Evolutionary conservation across 2,797 vertebrate genomes (phyloP).

Genomic region (Vultur gryphus): DNA sequence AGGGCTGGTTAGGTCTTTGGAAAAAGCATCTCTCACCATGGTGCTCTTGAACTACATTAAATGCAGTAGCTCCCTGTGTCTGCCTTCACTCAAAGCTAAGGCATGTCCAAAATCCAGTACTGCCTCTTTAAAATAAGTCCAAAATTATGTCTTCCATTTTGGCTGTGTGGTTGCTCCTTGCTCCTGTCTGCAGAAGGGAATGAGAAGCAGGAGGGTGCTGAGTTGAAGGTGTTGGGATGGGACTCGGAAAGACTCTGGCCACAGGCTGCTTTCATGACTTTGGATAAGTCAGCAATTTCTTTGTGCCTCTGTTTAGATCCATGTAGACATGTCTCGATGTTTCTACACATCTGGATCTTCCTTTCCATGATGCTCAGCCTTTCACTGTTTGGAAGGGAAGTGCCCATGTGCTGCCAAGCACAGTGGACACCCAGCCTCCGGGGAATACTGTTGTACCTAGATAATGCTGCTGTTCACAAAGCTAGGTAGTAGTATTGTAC

Average conservation of each 20-base stretch:
- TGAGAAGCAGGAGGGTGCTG: not conserved
- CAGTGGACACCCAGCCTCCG: not conserved
- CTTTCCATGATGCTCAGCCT: not conserved
- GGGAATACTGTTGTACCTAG: not conserved
- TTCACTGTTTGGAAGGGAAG: not conserved
- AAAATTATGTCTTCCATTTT: not conserved
- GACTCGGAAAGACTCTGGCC: not conserved
- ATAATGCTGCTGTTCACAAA: not conserved
- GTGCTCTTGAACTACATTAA: not conserved
- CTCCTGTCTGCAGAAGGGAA: not conserved
- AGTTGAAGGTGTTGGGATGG: not conserved
- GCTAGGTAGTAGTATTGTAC: not conserved
- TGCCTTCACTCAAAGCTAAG: not conserved
- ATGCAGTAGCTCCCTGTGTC: not conserved
- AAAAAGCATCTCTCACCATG: not conserved
- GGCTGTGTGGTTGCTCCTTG: not conserved
- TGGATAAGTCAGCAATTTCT: not conserved
- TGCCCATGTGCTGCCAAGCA: not conserved
- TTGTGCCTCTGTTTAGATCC: not conserved
- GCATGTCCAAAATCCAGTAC: not conserved
- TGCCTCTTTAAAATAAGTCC: not conserved
- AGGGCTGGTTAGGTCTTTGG: not conserved
- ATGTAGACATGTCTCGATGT: fast-evolving
- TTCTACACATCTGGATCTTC: not conserved
- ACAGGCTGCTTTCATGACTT: not conserved